Conservation (phyloP, 2,113 vertebrate species). For the Typhlomys cinereus region DNA sequence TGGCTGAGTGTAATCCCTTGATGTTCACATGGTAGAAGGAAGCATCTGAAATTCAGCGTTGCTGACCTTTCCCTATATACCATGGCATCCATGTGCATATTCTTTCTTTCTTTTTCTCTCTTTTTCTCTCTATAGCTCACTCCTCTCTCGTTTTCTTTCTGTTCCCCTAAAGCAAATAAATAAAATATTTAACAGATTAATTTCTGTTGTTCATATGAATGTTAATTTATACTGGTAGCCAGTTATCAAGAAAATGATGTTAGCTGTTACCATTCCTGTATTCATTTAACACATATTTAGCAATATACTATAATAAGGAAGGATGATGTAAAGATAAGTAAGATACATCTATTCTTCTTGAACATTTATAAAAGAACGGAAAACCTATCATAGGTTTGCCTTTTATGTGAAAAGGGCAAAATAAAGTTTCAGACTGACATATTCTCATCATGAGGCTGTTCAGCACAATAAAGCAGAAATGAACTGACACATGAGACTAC, state of each 20-base stretch:
- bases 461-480: neutral
- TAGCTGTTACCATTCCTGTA: neutral
- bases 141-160: too few species aligned
- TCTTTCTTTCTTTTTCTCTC: too few species aligned
- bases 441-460: neutral
- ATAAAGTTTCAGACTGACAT: neutral
- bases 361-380: neutral
- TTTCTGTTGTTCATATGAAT: accelerated
- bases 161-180: too few species aligned
- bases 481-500: neutral
- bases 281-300: neutral
- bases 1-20: too few species aligned
- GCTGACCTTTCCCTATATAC: too few species aligned
- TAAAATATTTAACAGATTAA: too few species aligned
- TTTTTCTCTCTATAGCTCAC: too few species aligned
- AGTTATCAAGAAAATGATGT: neutral
- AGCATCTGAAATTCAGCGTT: too few species aligned
- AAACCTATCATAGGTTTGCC: neutral
- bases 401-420: neutral
- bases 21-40: too few species aligned
- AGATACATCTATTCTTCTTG: neutral
- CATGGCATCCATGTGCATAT: too few species aligned
- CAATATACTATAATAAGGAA: neutral
- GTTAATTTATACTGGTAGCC: neutral
- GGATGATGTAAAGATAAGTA: neutral